Percentiles rank a stretch among this genome's conserved stretches.
Evolutionary conservation across 2,113 vertebrate genomes (phyloP).

Genomic region (Rhinoderma darwinii): DNA sequence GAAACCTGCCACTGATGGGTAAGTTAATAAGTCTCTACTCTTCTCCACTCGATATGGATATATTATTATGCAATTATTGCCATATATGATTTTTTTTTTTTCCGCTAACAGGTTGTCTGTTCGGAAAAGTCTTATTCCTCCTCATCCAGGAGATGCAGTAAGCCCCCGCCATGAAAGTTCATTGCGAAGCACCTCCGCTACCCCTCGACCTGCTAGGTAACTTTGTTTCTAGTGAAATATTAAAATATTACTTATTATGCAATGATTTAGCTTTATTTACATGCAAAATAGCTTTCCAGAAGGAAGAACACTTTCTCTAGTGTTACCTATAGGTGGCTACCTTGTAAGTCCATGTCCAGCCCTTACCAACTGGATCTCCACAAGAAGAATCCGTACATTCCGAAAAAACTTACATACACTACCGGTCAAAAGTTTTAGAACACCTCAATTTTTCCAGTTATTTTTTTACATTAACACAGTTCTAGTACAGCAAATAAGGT

Average conservation of each 20-base stretch:
- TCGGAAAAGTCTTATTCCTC: slow-evolving; percentile 91
- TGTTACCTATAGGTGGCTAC: no score
- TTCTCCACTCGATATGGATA: neutral
- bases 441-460: no score
- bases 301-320: no score
- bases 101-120: slow-evolving; percentile 82
- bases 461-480: no score
- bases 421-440: no score
- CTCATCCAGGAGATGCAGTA: slow-evolving; percentile 83
- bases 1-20: slow-evolving; percentile 93
- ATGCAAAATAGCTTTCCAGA: neutral
- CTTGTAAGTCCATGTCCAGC: no score
- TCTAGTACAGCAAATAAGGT: no score
- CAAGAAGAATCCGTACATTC: no score
- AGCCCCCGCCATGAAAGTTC: slow-evolving; percentile 82
- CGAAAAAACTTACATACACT: no score
- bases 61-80: neutral
- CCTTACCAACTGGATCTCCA: no score
- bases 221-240: slow-evolving; percentile 46
- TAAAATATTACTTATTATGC: no score
- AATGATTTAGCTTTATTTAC: neutral
- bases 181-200: slow-evolving; percentile 85
- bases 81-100: neutral
- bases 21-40: neutral
- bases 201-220: slow-evolving; percentile 92